Evolutionary conservation across 2,113 vertebrate genomes (phyloP), one percentile per base, ranked within the genome.

Genomic region (Aegithalos caudatus): DNA sequence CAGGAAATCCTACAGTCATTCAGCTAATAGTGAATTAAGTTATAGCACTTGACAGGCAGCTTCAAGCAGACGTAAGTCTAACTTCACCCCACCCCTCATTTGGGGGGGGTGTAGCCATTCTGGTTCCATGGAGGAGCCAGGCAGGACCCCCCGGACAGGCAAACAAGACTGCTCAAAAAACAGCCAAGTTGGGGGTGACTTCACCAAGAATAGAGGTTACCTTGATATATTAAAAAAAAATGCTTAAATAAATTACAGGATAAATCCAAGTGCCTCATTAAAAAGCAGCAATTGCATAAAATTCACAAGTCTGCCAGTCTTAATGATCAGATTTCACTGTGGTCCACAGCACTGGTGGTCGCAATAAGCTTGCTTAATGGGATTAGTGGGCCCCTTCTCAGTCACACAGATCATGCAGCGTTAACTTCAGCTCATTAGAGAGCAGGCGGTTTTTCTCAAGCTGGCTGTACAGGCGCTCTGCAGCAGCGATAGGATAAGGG

Each of bases 401-500:
- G 96, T 98, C 98, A 97, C 98, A 98, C 60, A 98, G 97, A 98
- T 98, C 98, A 97, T 98, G 98, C 97, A 98, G 98, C 88, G 96
- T 98, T 97, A 98, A 96, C 98, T 98, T 98, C 98, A 98, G 97
- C 97, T 98, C 98, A 31, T 97, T 98, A 97, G 98, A 97, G 95
- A 98, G 98, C 97, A 98, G 96, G 33, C 94, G 97, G 95, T 97
- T 98, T 98, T 96, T 97, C 97, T 98, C 98, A 96, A 98, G 97
- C 91, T 98, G 98, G 97, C 97, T 98, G 98, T 97, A 98, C 92
- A 98, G 97, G 88, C 79, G 95, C 96, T 98, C 98, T 98, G 97
- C 94, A 94, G 97, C 94, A 24, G 95, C 22, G 6, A 62, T 54
- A 38, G 90, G 66, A 62, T 38, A 21, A 84, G 93, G 90, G 94